Percentiles rank a stretch among this genome's conserved stretches.
phyloP scores from a whole-genome alignment of 2,113 vertebrate genomes.

The Murina feae region DNA sequence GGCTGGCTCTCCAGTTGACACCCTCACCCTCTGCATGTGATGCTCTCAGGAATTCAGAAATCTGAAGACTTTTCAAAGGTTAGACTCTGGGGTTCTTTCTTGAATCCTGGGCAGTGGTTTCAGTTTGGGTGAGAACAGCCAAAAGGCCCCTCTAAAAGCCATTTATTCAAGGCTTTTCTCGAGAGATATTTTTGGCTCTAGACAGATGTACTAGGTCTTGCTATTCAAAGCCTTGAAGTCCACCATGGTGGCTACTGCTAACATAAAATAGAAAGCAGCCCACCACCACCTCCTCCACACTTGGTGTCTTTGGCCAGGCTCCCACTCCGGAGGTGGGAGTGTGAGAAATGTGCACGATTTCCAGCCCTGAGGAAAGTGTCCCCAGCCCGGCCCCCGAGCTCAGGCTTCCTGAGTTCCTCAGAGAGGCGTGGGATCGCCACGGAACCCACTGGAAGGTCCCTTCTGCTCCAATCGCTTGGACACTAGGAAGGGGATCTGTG shows the following conservation, averaged over 20 bases:
- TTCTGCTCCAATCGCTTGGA: neutral
- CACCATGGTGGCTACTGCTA: neutral
- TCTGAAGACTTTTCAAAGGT: neutral
- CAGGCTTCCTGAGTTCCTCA: neutral
- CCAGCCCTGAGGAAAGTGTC: neutral
- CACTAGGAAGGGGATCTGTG: neutral
- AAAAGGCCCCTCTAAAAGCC: neutral
- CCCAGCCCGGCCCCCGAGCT: rapidly evolving
- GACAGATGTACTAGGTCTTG: neutral
- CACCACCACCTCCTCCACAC: neutral
- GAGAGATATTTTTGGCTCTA: neutral
- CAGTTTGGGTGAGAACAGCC: neutral
- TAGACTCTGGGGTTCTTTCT: neutral
- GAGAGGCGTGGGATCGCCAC: neutral
- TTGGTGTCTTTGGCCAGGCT: neutral
- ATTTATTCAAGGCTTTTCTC: neutral
- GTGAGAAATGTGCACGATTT: neutral
- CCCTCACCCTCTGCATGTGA: neutral
- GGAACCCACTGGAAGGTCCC: neutral
- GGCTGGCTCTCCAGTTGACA: neutral
- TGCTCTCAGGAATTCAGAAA: neutral
- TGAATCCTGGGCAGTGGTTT: neutral
- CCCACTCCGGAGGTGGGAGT: neutral
- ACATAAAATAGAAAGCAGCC: neutral
- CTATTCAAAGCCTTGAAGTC: neutral